phyloP scores from a whole-genome alignment of 2,888 invertebrate genomes.

The Leptarthrus brevirostris region DNA sequence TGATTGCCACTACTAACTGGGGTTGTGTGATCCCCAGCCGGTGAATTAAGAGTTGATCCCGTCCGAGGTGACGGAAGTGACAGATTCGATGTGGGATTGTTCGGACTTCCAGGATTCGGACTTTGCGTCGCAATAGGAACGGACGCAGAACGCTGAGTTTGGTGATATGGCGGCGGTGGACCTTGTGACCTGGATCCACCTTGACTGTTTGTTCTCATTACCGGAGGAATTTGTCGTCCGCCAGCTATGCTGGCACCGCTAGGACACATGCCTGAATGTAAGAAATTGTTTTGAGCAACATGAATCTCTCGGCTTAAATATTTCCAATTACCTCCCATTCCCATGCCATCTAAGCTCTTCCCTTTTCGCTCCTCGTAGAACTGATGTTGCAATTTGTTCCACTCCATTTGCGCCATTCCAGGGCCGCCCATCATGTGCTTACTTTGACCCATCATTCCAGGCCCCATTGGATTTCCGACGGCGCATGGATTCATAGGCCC shows the following conservation, averaged over 20 bases:
- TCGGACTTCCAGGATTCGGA: constrained; percentile 79
- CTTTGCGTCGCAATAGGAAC: constrained; percentile 80
- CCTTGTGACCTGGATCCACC: constrained; percentile 72
- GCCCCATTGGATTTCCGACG: constrained; percentile 36
- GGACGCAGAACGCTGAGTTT: constrained; percentile 78
- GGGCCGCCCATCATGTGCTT: constrained; percentile 55
- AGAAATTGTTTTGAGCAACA: no score
- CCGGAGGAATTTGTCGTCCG: constrained; percentile 54
- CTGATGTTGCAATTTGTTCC: constrained; percentile 91
- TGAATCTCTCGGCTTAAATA: no score
- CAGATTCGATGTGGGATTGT: constrained; percentile 77
- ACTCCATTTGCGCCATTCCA: constrained; percentile 79
- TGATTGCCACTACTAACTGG: constrained; percentile 31
- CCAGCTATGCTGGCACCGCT: constrained; percentile 13
- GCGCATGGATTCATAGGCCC: constrained; percentile 52
- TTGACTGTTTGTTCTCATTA: constrained; percentile 52
- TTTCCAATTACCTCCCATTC: constrained; percentile 30
- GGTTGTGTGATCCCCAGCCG: constrained; percentile 72
- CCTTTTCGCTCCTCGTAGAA: constrained; percentile 78
- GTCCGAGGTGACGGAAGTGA: constrained; percentile 79
- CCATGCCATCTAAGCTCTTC: constrained; percentile 58
- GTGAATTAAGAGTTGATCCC: constrained; percentile 77
- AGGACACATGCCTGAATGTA: constrained; percentile 30
- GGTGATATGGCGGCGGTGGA: constrained; percentile 83
- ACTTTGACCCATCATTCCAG: constrained; percentile 53